phyloP scores from a whole-genome alignment of 2,888 invertebrate genomes.

The Drosophila paranaensis region DNA sequence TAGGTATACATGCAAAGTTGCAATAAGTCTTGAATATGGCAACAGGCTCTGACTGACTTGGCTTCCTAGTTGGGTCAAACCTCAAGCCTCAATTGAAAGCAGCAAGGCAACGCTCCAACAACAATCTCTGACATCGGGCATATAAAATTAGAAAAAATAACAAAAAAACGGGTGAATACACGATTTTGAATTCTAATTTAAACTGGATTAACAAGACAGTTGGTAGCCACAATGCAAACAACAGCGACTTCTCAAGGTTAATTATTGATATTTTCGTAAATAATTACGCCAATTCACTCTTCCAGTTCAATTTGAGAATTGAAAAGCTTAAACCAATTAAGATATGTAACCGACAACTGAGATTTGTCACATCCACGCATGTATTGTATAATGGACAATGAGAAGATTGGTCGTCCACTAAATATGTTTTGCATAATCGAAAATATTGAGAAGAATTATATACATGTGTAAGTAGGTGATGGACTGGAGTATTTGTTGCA shows the following conservation, averaged over 20 bases:
- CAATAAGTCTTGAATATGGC: conserved; percentile 42
- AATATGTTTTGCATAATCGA: no score
- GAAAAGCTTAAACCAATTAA: no score
- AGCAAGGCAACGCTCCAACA: neutral
- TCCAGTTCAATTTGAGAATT: neutral
- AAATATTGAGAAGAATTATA: no score
- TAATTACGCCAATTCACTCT: conserved; percentile 18
- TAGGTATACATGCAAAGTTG: conserved; percentile 37
- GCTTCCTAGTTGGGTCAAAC: conserved; percentile 30
- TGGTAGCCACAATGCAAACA: conserved; percentile 17
- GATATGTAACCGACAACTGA: neutral
- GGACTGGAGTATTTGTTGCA: neutral
- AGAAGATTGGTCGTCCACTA: neutral
- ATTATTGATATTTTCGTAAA: conserved; percentile 20
- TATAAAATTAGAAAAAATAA: neutral
- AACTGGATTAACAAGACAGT: conserved; percentile 24
- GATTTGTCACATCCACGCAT: no score
- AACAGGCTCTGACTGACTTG: conserved; percentile 5
- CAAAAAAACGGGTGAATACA: conserved; percentile 4
- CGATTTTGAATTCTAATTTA: conserved; percentile 26
- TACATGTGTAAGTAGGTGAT: neutral
- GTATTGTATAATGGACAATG: no score
- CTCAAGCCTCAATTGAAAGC: neutral
- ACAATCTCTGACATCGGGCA: conserved; percentile 1
- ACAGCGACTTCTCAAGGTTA: conserved; percentile 33